Percentiles rank a stretch among this genome's conserved stretches.
Evolutionary conservation across 2,888 invertebrate species (phyloP).

Genomic region (Rosalia funebris): DNA sequence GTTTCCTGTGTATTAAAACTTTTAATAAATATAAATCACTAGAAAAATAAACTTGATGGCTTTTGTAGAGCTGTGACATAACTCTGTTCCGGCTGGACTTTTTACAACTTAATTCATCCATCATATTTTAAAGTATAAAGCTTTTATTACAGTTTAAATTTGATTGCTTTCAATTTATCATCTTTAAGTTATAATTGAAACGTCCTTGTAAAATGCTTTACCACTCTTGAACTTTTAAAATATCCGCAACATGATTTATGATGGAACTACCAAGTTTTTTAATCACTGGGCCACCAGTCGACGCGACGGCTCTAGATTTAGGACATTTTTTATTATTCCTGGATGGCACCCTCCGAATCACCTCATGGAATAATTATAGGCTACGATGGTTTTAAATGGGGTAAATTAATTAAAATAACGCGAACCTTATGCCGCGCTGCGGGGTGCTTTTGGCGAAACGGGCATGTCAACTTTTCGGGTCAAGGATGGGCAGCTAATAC

Average conservation of each 20-base stretch:
- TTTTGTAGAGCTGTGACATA: slow-evolving; percentile 35
- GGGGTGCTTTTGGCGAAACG: slow-evolving; percentile 1
- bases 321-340: slow-evolving; percentile 14
- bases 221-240: slow-evolving; percentile 49
- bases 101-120: slow-evolving; percentile 42
- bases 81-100: slow-evolving; percentile 34
- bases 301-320: slow-evolving; percentile 29
- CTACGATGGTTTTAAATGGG: neutral
- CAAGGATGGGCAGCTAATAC: neutral
- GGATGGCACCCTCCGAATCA: no score
- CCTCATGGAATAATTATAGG: slow-evolving; percentile 2
- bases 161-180: slow-evolving; percentile 50
- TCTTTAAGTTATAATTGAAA: slow-evolving; percentile 50
- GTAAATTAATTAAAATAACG: slow-evolving; percentile 14
- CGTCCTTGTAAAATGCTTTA: slow-evolving; percentile 49
- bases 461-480: slow-evolving; percentile 2
- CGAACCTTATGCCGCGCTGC: neutral
- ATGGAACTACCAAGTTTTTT: slow-evolving; percentile 47
- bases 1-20: slow-evolving; percentile 37
- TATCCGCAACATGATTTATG: slow-evolving; percentile 49
- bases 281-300: slow-evolving; percentile 43
- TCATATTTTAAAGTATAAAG: slow-evolving; percentile 41
- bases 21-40: slow-evolving; percentile 46
- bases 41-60: slow-evolving; percentile 41
- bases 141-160: slow-evolving; percentile 47